These are phyloP conservation scores for Hydrolagus colliei DNA, from an alignment of 2,797 vertebrate species.

Conservation along the genomic window DNA sequence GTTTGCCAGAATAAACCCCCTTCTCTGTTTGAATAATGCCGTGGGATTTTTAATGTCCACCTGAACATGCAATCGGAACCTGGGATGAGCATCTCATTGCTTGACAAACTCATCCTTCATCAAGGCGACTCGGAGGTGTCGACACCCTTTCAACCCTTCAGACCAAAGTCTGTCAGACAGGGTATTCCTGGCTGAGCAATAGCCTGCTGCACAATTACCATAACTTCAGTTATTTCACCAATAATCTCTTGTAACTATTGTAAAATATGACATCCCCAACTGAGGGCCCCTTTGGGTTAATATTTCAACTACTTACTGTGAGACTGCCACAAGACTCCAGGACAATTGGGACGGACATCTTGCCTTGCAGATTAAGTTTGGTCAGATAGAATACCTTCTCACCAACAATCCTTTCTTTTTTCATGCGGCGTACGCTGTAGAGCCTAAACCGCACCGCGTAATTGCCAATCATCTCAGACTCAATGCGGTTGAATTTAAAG, in stretches of 20 bases:
- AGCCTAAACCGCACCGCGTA: constrained; percentile 87
- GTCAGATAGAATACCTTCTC: constrained; percentile 97
- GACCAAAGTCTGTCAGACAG: too few species aligned
- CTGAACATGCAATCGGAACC: too few species aligned
- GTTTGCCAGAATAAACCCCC: too few species aligned
- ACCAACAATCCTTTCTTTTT: constrained; percentile 90
- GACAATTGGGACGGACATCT: constrained; percentile 85
- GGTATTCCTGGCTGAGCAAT: too few species aligned
- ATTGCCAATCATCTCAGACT: constrained; percentile 93
- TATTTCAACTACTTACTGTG: constrained; percentile 68
- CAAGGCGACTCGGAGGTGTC: too few species aligned
- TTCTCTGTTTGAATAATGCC: too few species aligned
- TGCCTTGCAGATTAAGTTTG: constrained; percentile 95
- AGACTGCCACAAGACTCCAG: constrained; percentile 81
- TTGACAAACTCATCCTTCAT: too few species aligned
- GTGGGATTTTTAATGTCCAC: too few species aligned
- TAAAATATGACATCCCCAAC: neutral
- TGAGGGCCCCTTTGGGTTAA: neutral
- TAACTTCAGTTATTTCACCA: neutral
- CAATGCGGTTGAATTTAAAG: constrained; percentile 85
- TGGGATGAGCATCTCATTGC: too few species aligned
- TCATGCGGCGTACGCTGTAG: constrained; percentile 85
- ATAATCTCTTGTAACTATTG: neutral
- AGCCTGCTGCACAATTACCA: too few species aligned
- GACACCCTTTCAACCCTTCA: too few species aligned